A percentile compares a stretch with the other conserved stretches of the same genome.
Evolutionary conservation across 2,113 vertebrate genomes (phyloP).

Genomic region (Macquaria australasica): DNA sequence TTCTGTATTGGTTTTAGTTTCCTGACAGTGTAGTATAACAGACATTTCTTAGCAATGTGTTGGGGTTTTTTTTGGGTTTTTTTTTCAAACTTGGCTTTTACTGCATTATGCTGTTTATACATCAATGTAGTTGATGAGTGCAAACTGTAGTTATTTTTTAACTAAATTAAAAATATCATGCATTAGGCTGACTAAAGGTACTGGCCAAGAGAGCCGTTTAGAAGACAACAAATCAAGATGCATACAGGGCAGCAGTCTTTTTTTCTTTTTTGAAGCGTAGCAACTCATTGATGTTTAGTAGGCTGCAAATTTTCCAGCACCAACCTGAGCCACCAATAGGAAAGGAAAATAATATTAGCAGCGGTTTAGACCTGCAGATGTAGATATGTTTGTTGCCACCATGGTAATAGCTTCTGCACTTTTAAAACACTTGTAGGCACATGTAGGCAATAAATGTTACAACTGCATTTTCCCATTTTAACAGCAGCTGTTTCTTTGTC

Average conservation of each 20-base stretch:
- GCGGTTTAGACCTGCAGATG: background rate
- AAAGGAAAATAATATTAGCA: background rate
- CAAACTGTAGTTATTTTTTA: constrained; percentile 38
- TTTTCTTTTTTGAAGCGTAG: constrained; percentile 22
- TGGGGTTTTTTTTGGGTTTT: background rate
- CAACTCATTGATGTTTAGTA: background rate
- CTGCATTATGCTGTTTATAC: constrained; percentile 42
- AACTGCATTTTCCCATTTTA: background rate
- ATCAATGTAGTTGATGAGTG: constrained; percentile 34
- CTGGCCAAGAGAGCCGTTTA: background rate
- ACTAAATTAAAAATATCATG: constrained; percentile 24
- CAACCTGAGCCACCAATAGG: background rate
- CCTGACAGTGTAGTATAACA: constrained; percentile 20
- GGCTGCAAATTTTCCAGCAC: constrained; percentile 1
- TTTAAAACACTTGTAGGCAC: background rate
- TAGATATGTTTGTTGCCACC: background rate
- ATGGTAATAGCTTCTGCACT: constrained; percentile 8
- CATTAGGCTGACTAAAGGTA: constrained; percentile 11
- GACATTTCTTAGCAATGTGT: constrained; percentile 13
- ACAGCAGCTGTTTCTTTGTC: background rate
- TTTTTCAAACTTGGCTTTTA: constrained; percentile 45
- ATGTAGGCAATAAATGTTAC: background rate
- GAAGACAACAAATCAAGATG: constrained; percentile 28
- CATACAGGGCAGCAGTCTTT: constrained; percentile 63
- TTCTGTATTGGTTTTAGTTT: constrained; percentile 42